Percentiles rank a stretch among this genome's conserved stretches.
Evolutionary conservation across 2,888 invertebrate genomes (phyloP).

Genomic region (Caenorhabditis sp.): DNA sequence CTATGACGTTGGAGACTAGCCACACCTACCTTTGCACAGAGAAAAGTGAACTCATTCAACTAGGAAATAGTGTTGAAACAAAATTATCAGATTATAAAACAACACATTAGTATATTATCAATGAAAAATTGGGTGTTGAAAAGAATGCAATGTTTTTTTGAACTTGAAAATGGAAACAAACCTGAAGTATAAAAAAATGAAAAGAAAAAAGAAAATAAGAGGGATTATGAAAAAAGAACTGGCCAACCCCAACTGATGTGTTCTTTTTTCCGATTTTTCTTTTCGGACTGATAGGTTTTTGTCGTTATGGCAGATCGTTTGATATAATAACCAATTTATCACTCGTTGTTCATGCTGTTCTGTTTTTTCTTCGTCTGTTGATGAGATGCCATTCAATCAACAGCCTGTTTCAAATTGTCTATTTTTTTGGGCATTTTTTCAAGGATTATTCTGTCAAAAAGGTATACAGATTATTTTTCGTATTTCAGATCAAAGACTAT

Average conservation of each 20-base stretch:
- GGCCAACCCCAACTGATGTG: not conserved
- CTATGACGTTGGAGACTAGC: not conserved
- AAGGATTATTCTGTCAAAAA: too few relatives aligned
- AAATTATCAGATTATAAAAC: not conserved
- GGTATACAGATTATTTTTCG: too few relatives aligned
- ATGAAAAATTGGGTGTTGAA: not conserved
- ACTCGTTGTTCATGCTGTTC: not conserved
- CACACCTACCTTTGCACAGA: too few relatives aligned
- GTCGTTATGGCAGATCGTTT: constrained; percentile 1
- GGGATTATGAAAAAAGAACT: constrained; percentile 1
- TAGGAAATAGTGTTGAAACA: not conserved
- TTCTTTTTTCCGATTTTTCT: not conserved
- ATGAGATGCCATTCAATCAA: not conserved
- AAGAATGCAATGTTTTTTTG: not conserved
- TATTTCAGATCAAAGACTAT: too few relatives aligned
- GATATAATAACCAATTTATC: constrained; percentile 1
- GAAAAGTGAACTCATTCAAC: not conserved
- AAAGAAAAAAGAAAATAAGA: not conserved
- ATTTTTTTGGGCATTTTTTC: too few relatives aligned
- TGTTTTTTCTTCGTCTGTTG: not conserved
- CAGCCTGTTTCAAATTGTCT: too few relatives aligned
- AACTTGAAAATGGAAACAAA: constrained; percentile 1
- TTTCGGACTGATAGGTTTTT: constrained; percentile 3
- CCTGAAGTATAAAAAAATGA: not conserved
- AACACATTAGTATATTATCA: not conserved